These are phyloP conservation scores for Agrilus planipennis DNA, from an alignment of 1,140 invertebrate genomes.

Conservation along the genomic window DNA sequence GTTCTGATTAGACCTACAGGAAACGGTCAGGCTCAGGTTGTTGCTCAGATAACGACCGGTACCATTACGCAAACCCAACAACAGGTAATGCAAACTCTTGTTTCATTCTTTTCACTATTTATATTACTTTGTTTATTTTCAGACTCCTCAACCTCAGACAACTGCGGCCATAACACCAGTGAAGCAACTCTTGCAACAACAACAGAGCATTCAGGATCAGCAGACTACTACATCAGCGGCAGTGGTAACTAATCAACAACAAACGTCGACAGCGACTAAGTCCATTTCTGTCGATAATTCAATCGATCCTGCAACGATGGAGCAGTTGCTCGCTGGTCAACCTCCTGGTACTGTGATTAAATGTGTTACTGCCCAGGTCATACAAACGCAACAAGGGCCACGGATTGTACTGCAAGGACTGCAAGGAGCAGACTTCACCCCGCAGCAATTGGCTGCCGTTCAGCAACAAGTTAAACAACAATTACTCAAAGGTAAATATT, in stretches of 20 bases:
- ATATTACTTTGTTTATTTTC: no score
- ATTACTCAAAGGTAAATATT: conserved; percentile 63
- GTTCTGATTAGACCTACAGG: conserved; percentile 60
- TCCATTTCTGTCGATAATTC: conserved; percentile 14
- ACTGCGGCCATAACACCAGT: conserved; percentile 7
- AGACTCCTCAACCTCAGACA: conserved; percentile 2
- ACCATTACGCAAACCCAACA: conserved; percentile 12
- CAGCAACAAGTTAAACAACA: conserved; percentile 83
- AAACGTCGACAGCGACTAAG: conserved; percentile 7
- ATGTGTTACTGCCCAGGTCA: conserved; percentile 69
- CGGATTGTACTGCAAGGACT: conserved; percentile 73
- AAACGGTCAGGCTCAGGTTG: conserved; percentile 58
- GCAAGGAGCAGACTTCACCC: conserved; percentile 67
- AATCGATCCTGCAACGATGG: conserved; percentile 43
- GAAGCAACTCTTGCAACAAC: conserved; percentile 18
- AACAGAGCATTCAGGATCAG: conserved; percentile 9
- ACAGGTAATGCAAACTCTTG: conserved; percentile 7
- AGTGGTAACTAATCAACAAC: conserved; percentile 4
- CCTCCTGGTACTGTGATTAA: conserved; percentile 78
- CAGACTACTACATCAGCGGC: conserved; percentile 1
- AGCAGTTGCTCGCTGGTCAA: conserved; percentile 59
- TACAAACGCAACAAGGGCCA: conserved; percentile 69
- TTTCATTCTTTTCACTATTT: no score
- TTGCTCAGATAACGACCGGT: conserved; percentile 47
- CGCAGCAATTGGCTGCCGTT: conserved; percentile 63